Evolutionary conservation across 2,888 invertebrate genomes (phyloP), one percentile per base, ranked within the genome.

Genomic region (Yponomeuta malinellus): DNA sequence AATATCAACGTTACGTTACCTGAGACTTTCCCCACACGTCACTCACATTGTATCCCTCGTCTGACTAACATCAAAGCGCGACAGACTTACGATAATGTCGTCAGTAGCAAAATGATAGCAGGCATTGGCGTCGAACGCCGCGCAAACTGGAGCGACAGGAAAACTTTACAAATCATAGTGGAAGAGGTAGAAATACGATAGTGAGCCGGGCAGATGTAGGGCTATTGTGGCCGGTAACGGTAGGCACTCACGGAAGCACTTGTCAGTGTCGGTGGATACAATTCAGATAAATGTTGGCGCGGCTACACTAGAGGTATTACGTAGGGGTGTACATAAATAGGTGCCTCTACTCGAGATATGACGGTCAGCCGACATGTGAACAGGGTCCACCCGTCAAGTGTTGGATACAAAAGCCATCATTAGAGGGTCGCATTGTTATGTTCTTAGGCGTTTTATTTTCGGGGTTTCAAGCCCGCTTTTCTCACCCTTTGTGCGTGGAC

Each of bases 241-340:
- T 80, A 81, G 85, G 81, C 84, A 83, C 82, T 87, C 84, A 85
- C 90, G 90, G 90, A 90, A 89, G 80, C 85, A 87, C 89, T 87
- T 87, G 88, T 90, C 89, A 89, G 79, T 88, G 88, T 88, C 88
- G 79, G 77, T 73, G 78, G 78, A 76, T 77, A 78, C 77, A 75
- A 76, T 82, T 79, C 81, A 81, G 83, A 84, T 86, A 86, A 87
- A 87, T 86, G 81, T 83, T 81, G 79, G 82, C 82, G 70, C 72
- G 71, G 68, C 63, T 15, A 15, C 15, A 5, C 15, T 52, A 23
- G 23, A 23, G 23, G 23, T 23, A 8, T 52, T 52, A 12, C 12
- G 52, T 12, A 52, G 2, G 15, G 15, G 2, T 59, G 15, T 59
- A 59, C 23, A 23, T 23, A 23, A 23, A 23, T 59, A 15, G 15